Evolutionary conservation across 37 sponge, comb jelly and placozoan species (phyloP).

Genomic region (Hexactinellida sp.): DNA sequence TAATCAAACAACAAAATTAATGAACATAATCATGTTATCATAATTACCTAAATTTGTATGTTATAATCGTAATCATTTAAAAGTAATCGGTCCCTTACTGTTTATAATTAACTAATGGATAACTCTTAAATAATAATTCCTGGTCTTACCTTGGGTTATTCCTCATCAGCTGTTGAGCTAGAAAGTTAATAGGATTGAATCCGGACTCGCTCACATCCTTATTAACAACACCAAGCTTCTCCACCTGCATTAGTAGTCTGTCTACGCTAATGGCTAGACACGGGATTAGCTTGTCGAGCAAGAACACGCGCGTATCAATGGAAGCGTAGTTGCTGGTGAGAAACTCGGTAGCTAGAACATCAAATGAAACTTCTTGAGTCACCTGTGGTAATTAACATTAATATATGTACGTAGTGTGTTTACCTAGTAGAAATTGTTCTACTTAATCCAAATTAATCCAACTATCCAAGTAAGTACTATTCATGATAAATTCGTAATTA

Average conservation of each 20-base stretch:
- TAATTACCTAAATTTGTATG: too few relatives aligned
- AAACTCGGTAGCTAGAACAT: not conserved
- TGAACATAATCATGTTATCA: too few relatives aligned
- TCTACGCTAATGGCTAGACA: not conserved
- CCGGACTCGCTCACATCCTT: slow-evolving; percentile 17
- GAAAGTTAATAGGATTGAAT: slow-evolving; percentile 90
- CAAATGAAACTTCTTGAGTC: not conserved
- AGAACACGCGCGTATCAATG: not conserved
- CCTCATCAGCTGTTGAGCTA: slow-evolving; percentile 91
- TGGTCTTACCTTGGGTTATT: slow-evolving; percentile 78
- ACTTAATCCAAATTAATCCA: not conserved
- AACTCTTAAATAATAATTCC: too few relatives aligned
- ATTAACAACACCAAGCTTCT: slow-evolving; percentile 27
- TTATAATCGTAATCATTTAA: too few relatives aligned
- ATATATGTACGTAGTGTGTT: too few relatives aligned
- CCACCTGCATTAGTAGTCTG: slow-evolving; percentile 11
- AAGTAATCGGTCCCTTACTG: too few relatives aligned
- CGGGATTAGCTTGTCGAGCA: not conserved
- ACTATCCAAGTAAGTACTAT: too few relatives aligned
- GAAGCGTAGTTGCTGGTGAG: not conserved
- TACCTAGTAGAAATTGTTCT: not conserved
- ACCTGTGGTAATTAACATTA: too few relatives aligned
- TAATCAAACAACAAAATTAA: too few relatives aligned
- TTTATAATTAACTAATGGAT: not conserved
- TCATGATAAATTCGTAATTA: too few relatives aligned